These are phyloP conservation scores for Crax fasciolata DNA, from an alignment of 2,797 vertebrate species.

Conservation along the genomic window DNA sequence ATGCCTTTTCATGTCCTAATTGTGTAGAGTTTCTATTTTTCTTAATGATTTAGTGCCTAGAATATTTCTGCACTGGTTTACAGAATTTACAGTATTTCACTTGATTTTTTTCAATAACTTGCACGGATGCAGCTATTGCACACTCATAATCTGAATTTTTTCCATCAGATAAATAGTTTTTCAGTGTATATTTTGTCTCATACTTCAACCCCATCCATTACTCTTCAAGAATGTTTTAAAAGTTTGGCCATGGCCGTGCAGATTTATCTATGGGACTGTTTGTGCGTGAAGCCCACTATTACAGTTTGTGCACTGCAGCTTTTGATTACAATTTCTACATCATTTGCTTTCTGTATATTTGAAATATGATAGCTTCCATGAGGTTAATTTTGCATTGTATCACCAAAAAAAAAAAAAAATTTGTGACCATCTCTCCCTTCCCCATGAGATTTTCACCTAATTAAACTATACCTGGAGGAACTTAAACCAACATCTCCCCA, in stretches of 20 bases:
- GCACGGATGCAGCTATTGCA: background rate
- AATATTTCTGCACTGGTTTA: slow-evolving; percentile 17
- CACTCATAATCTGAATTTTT: background rate
- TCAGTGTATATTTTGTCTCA: background rate
- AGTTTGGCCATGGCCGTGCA: background rate
- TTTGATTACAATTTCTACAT: background rate
- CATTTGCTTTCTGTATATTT: background rate
- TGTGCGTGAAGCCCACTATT: background rate
- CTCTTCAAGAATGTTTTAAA: background rate
- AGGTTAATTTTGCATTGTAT: background rate
- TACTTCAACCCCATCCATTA: background rate
- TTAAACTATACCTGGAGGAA: background rate
- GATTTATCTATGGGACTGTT: background rate
- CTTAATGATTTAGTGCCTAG: background rate
- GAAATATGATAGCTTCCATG: background rate
- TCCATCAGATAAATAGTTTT: background rate
- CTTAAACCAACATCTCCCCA: background rate
- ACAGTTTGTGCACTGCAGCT: background rate
- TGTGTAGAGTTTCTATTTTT: background rate
- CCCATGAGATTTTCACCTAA: background rate
- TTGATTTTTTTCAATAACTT: background rate
- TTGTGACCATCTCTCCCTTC: background rate
- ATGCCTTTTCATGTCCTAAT: background rate
- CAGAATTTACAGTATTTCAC: background rate
- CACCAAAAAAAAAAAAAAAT: background rate